Evolutionary conservation across 1,140 invertebrate genomes (phyloP), one percentile per base, ranked within the genome.

Genomic region (Anastatus disparis): DNA sequence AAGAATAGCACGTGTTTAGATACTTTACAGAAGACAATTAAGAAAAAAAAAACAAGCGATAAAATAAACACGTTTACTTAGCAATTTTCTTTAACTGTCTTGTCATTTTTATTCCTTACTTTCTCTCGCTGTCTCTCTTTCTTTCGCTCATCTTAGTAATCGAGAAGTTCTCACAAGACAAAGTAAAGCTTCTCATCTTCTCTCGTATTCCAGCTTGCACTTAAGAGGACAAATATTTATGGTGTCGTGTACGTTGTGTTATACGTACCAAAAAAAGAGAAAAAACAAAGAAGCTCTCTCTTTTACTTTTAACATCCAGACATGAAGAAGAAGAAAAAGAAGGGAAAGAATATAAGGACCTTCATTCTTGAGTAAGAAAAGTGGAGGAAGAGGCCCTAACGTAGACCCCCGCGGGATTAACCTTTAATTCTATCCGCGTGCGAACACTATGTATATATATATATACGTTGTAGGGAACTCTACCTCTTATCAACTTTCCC

Each of bases 401-500:
- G 42, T 73, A 71, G 63, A 78, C 76, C 4, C 80, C 78, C 76
- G 75, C 73, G 77, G 82, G 82, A 85, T 85, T 85, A 85, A 85
- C 81, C 83, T 85, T 85, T 85, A 85, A 85, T 85, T 85, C 81
- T 84, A 85, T 85, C 81, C 78, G 68, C 77, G 74, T 53, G 48
- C 56, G 17, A 52, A 17, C 42, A 4, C 20, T 20, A 15, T 26
- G 48, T n/a, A n/a, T n/a, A n/a, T n/a, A n/a, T n/a, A n/a, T n/a
- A n/a, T n/a, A n/a, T n/a, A n/a, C n/a, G n/a, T n/a, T n/a, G n/a
- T n/a, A n/a, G 27, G 20, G 10, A 75, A 71, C 72, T n/a, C 71
- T n/a, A n/a, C 63, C 67, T 73, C 68, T 58, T 66, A 50, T 63
- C 59, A 31, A 64, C 73, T 56, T 42, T 56, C 52, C 42, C 48